Conservation (phyloP, 64 coral and sea anemone genomes). For the Pocillopora verrucosa region DNA sequence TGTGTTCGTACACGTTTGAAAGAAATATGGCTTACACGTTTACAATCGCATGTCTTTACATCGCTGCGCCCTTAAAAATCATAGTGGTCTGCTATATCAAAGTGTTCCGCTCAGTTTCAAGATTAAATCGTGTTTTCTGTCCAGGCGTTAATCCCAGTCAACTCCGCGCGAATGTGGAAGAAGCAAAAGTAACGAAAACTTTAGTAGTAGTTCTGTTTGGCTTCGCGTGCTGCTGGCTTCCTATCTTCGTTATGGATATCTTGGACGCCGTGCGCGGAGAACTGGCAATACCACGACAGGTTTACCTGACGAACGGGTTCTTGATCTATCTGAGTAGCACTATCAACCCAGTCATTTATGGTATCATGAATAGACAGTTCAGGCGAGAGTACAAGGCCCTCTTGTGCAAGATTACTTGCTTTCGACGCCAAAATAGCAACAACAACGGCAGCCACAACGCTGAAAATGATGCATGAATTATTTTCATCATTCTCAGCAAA, state of each 20-base stretch:
- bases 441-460: too few species aligned
- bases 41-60: constrained; percentile 37
- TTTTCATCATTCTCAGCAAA: too few species aligned
- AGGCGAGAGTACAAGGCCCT: constrained; percentile 51
- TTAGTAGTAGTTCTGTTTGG: constrained; percentile 44
- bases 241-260: constrained; percentile 29
- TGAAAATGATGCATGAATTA: too few species aligned
- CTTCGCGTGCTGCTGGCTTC: constrained; percentile 63
- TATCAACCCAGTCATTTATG: constrained; percentile 66
- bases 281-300: constrained; percentile 39
- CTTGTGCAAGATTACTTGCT: background rate
- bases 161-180: constrained; percentile 48
- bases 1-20: constrained; percentile 55
- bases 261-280: constrained; percentile 31
- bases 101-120: constrained; percentile 32
- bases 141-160: background rate
- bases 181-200: constrained; percentile 59
- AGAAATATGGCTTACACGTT: constrained; percentile 40
- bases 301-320: constrained; percentile 48
- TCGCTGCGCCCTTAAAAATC: constrained; percentile 36
- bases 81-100: constrained; percentile 36
- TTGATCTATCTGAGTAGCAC: constrained; percentile 61
- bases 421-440: too few species aligned
- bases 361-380: constrained; percentile 51
- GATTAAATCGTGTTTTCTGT: constrained; percentile 18